Base-by-base conservation (phyloP, 1,140 invertebrate genomes). In the Drosophila busckii region DNA sequence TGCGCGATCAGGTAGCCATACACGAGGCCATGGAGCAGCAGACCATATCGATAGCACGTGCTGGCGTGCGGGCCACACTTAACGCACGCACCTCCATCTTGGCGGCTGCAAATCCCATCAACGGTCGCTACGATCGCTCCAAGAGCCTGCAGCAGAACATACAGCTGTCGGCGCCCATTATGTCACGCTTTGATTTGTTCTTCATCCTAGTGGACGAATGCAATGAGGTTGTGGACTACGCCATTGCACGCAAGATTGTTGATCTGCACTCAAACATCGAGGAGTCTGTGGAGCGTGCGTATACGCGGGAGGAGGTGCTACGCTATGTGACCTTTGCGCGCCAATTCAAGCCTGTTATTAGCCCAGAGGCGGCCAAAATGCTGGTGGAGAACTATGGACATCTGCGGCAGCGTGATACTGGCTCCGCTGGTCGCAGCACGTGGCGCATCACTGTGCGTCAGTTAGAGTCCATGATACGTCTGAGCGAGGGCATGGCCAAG, bases 11-110 rank as follows among this genome's bases (percentile, higher is more conserved):
- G 88, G 97, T 99, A 3, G 98, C 98, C 16, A 99, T 99, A 84
- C 98, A 99, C 88, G 98, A 99, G 90, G 98, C 98, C 34, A 99
- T 99, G 98, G 98, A 99, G 91, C 98, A 99, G 86, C 98, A 99
- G 88, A 99, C 98, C 0, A 99, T 99, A 83, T 98, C 97, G 1
- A 93, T 99, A 41, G 98, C 98, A 0, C 99, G 99, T 91, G 98
- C 98, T 44, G 98, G 98, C 34, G 96, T 99, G 0, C 92, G 97
- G 85, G 97, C 98, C 1, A 99, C 98, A 0, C 89, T 99, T 8
- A 99, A 99, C 90, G 98, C 98, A 0, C 89, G 98, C 38, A 98
- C 98, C 0, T 99, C 98, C 0, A 99, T 99, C 73, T 88, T 99
- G 29, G 98, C 98, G 1, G 98, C 98, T 6, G 98, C 98, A 0